A percentile compares a stretch with the other conserved stretches of the same genome.
Evolutionary conservation across 2,797 vertebrate genomes (phyloP).

Genomic region (Schizopygopsis pylzovi): DNA sequence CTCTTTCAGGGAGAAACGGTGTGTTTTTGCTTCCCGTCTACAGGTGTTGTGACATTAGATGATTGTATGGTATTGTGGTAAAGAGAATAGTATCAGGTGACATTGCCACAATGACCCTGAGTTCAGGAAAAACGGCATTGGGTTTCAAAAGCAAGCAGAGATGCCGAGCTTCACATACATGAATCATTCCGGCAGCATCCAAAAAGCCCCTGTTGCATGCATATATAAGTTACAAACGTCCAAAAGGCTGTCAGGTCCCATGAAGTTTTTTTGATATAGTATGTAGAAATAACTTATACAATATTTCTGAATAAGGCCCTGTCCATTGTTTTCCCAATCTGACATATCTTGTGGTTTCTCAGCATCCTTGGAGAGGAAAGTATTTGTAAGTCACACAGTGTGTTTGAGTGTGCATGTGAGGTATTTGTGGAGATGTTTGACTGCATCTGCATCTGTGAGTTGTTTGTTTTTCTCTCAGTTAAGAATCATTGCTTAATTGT

Average conservation of each 20-base stretch:
- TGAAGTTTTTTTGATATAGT: neutral
- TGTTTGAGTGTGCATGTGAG: constrained; percentile 52
- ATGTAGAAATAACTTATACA: constrained; percentile 5
- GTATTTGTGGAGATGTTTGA: constrained; percentile 50
- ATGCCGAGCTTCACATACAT: constrained; percentile 63
- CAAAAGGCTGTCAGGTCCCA: neutral
- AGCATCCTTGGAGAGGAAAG: constrained; percentile 64
- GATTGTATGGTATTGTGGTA: constrained; percentile 71
- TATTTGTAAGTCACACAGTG: constrained; percentile 74
- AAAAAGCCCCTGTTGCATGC: constrained; percentile 11
- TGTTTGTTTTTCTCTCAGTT: constrained; percentile 48
- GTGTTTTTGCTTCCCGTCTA: constrained; percentile 76
- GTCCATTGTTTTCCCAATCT: constrained; percentile 26
- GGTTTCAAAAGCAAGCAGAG: constrained; percentile 69
- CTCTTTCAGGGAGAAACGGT: constrained; percentile 67
- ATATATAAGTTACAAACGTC: constrained; percentile 10
- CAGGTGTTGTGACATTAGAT: constrained; percentile 78
- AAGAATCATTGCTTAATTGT: constrained; percentile 24
- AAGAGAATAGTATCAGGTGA: constrained; percentile 53
- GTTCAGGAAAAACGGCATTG: constrained; percentile 79
- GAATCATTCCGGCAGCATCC: constrained; percentile 65
- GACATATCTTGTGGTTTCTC: constrained; percentile 56
- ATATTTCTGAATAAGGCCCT: constrained; percentile 2
- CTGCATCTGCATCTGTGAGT: constrained; percentile 39
- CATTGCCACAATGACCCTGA: constrained; percentile 74